These are phyloP conservation scores for Neuroterus valhalla DNA, from an alignment of 1,140 invertebrate genomes.

Conservation along the genomic window DNA sequence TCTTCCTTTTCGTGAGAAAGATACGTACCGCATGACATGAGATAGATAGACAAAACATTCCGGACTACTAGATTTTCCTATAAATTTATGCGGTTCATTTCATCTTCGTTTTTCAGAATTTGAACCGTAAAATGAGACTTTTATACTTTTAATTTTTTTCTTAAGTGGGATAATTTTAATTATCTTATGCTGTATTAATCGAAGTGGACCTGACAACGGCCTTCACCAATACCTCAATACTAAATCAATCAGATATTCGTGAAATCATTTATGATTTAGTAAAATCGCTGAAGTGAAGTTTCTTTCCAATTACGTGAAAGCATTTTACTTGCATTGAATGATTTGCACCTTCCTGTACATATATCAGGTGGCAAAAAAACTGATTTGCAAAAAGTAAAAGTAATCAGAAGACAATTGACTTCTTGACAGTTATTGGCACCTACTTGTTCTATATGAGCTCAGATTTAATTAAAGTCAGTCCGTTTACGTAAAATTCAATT, in stretches of 20 bases:
- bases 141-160: too few species aligned
- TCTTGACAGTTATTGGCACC: conserved; percentile 20
- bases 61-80: neutral
- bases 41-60: neutral
- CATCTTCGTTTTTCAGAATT: neutral
- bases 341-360: too few species aligned
- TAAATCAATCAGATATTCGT: too few species aligned
- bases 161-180: too few species aligned
- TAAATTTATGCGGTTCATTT: neutral
- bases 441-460: conserved; percentile 7
- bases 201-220: too few species aligned
- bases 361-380: neutral
- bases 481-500: conserved; percentile 20
- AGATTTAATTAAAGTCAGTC: conserved; percentile 20
- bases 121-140: too few species aligned
- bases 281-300: too few species aligned
- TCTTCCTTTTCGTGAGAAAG: conserved; percentile 3
- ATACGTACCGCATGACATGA: neutral
- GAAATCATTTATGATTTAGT: too few species aligned
- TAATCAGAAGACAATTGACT: conserved; percentile 1
- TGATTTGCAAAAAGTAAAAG: neutral
- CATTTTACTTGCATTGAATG: too few species aligned
- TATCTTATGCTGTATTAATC: too few species aligned
- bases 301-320: too few species aligned
- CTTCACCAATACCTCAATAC: too few species aligned